Evolutionary conservation across 1,140 invertebrate species (phyloP), one percentile per base, ranked within the genome.

Genomic region (Monomorium pharaonis): DNA sequence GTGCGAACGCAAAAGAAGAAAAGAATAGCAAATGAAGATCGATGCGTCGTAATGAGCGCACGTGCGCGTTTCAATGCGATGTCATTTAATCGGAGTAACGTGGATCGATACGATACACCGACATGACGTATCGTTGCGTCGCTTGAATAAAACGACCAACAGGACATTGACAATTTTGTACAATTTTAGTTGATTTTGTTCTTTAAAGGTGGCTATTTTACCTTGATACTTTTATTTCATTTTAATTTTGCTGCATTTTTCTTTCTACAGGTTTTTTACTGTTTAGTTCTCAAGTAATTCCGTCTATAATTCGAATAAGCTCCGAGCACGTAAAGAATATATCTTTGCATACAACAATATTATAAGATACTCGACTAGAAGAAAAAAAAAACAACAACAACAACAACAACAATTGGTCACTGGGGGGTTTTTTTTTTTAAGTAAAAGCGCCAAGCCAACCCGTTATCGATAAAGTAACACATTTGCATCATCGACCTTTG

Each of bases 1-100:
- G 91, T 88, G 89, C 81, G 69, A 89, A 83, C 77, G 72, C 1
- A 63, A 89, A 27, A 69, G n/a, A 14, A 49, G 58, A 84, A 30
- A 49, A 69, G 49, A 70, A 44, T 44, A 56, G 49, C 24, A 69
- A 74, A 74, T 16, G 49, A 74, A 69, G 47, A 70, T n/a, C 70
- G 51, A 27, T 63, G 63, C 47, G n/a, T 42, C 49, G 51, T 81
- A 81, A 81, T 72, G 78, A 81, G 37, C 51, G 49, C 84, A 75
- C 56, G 54, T 56, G 69, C 30, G 33, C 44, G 54, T 49, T 63
- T 33, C 63, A 87, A 70, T 54, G 67, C 69, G 75, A 21, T 75
- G 44, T 76, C 60, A 86, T 83, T 89, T 86, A 60, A 58, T 70
- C 44, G 49, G 30, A 86, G 72, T 75, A 84, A 89, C 63, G 49